phyloP scores from a whole-genome alignment of 2,113 vertebrate species.

The Larimichthys polyactis region DNA sequence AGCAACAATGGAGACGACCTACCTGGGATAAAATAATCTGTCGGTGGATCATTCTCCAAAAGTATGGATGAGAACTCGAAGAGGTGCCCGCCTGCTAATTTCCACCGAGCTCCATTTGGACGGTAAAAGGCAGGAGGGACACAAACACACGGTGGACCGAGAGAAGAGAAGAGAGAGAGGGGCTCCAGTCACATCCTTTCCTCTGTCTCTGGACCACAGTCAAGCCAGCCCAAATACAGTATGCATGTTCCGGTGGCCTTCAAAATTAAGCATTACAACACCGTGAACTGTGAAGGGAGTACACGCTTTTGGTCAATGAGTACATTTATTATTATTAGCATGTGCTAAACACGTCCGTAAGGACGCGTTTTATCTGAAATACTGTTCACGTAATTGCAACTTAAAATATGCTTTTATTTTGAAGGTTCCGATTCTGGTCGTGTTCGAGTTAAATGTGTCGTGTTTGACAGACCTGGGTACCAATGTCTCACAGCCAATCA shows the following conservation, averaged over 20 bases:
- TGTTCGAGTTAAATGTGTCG: accelerated
- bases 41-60: slow-evolving; percentile 83
- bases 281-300: accelerated
- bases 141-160: slow-evolving; percentile 44
- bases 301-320: neutral
- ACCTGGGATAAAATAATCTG: slow-evolving; percentile 82
- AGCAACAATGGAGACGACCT: slow-evolving; percentile 69
- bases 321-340: accelerated
- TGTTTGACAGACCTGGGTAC: slow-evolving; percentile 64
- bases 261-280: neutral
- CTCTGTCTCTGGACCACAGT: slow-evolving; percentile 54
- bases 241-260: neutral
- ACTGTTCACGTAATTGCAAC: accelerated
- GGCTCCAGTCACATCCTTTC: slow-evolving; percentile 68
- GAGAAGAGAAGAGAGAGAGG: neutral
- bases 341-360: too few relatives aligned
- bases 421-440: slow-evolving; percentile 4
- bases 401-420: slow-evolving; percentile 19
- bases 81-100: slow-evolving; percentile 40
- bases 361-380: neutral
- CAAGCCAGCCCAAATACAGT: neutral
- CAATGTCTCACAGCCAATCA: slow-evolving; percentile 73
- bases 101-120: slow-evolving; percentile 60
- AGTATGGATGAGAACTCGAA: slow-evolving; percentile 6
- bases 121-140: slow-evolving; percentile 16